Evolutionary conservation across 2,888 invertebrate species (phyloP).

Genomic region (Ophraella communa): DNA sequence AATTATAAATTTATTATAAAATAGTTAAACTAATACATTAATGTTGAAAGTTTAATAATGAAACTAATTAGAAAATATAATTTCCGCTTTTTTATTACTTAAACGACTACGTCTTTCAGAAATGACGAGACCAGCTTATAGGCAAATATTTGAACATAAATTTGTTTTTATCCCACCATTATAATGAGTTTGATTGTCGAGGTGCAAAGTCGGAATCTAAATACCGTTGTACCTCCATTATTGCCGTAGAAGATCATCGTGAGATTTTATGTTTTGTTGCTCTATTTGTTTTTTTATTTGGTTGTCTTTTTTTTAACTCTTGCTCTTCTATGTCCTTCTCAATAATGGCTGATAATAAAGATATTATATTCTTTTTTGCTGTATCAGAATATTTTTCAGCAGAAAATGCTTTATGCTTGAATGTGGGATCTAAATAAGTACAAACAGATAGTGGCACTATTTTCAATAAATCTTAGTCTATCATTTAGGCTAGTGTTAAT

Average conservation of each 20-base stretch:
- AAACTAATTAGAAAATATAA: slow-evolving; percentile 5
- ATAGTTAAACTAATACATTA: too few relatives aligned
- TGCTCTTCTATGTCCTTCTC: background rate
- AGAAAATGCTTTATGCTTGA: slow-evolving; percentile 28
- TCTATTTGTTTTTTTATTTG: too few relatives aligned
- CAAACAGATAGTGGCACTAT: slow-evolving; percentile 29
- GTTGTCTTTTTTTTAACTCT: too few relatives aligned
- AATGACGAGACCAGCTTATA: slow-evolving; percentile 2
- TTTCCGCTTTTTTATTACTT: background rate
- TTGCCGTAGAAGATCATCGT: too few relatives aligned
- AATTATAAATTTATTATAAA: too few relatives aligned
- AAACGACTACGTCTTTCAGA: background rate
- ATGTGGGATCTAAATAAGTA: slow-evolving; percentile 32
- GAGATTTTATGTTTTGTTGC: too few relatives aligned
- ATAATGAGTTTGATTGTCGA: slow-evolving; percentile 10
- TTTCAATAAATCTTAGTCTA: slow-evolving; percentile 25
- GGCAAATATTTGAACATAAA: background rate
- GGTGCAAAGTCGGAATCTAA: slow-evolving; percentile 24
- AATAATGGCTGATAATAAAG: background rate
- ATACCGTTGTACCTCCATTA: slow-evolving; percentile 26
- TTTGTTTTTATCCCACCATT: slow-evolving; percentile 18
- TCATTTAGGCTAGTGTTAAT: too few relatives aligned
- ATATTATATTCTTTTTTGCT: background rate
- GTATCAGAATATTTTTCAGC: slow-evolving; percentile 8
- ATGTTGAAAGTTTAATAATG: too few relatives aligned